A percentile compares a stretch with the other conserved stretches of the same genome.
phyloP scores from a whole-genome alignment of 2,797 vertebrate genomes.

The Ctenochaetus hawaiiensis region DNA sequence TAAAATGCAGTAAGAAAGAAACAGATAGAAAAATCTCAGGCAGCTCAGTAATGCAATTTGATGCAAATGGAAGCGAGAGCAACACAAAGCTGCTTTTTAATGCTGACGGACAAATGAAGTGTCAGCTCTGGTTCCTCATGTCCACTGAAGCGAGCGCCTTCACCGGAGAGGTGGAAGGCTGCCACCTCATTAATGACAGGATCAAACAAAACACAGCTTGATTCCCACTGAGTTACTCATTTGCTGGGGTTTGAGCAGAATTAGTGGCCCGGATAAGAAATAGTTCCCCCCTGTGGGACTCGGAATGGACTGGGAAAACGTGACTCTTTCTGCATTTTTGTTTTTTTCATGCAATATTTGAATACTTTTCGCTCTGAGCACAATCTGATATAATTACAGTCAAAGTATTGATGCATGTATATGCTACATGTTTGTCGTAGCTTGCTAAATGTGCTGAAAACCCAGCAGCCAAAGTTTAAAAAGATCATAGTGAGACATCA shows the following conservation, averaged over 20 bases:
- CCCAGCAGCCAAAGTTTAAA: not conserved
- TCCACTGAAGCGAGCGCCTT: constrained; percentile 67
- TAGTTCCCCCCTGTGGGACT: constrained; percentile 27
- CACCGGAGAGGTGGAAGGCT: constrained; percentile 63
- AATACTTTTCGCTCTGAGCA: not conserved
- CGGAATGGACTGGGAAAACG: constrained; percentile 27
- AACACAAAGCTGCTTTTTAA: constrained; percentile 62
- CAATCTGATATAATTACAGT: not conserved
- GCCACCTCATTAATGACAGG: constrained; percentile 77
- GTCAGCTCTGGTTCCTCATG: constrained; percentile 57
- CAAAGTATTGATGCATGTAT: not conserved
- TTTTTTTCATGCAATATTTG: constrained; percentile 22
- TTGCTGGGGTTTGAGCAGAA: constrained; percentile 61
- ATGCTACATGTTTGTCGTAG: not conserved
- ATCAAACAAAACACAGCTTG: constrained; percentile 60
- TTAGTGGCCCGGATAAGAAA: constrained; percentile 44
- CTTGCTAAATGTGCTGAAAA: not conserved
- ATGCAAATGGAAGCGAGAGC: constrained; percentile 31
- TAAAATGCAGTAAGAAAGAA: too few relatives aligned
- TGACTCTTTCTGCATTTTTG: constrained; percentile 16
- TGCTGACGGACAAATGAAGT: constrained; percentile 61
- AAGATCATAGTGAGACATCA: constrained; percentile 25
- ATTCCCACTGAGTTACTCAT: constrained; percentile 58
- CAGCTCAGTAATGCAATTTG: constrained; percentile 16
- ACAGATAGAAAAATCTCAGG: constrained; percentile 15